Base-by-base conservation (phyloP, 2,797 vertebrate genomes). In the Leptodactylus fallax region DNA sequence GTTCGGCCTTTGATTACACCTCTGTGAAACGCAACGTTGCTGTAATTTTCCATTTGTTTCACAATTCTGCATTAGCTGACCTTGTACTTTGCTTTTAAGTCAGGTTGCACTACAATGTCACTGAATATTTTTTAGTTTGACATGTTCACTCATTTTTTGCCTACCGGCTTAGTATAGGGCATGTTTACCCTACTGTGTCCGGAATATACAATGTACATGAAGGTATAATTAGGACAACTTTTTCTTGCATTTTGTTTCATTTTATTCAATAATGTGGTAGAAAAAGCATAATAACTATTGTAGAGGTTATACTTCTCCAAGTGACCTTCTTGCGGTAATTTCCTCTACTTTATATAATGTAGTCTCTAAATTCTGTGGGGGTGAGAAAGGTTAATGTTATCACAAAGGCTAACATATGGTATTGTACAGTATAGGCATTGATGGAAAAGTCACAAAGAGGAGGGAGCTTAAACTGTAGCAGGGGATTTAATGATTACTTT, bases 41-140 rank as follows among this genome's bases (percentile, higher is more conserved):
- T 85, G 55, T 76, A 85, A 85, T 85, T 85, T 84, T 61, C 36
- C 55, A 61, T 85, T 76, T 85, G 36, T 85, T 58, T 74, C 53
- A 56, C 23, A 2, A 72, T 45, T 83, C 65, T 58, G 67, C 67
- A 83, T 72, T 72, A 58, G 25, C n/a, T 56, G 27, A 71, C 67
- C 67, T 53, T 71, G 65, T 23, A 45, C 63, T 72, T 27, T 83
- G 49, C 23, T 71, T 83, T 72, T 72, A 72, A 55, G 23, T 72
- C 16, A 4, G 23, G 5, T 58, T n/a, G 11, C 19, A 6, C 49
- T 60, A 72, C 65, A 83, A 71, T 19, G 63, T 55, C 63, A 69
- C 16, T 19, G 27, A 58, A 36, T 58, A 27, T 27, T 79, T 45
- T 58, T 79, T 36, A 11, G 23, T 53, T 13, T 8, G 2, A n/a